Evolutionary conservation across 1,140 invertebrate species (phyloP).

Genomic region (Lepidurus apus): DNA sequence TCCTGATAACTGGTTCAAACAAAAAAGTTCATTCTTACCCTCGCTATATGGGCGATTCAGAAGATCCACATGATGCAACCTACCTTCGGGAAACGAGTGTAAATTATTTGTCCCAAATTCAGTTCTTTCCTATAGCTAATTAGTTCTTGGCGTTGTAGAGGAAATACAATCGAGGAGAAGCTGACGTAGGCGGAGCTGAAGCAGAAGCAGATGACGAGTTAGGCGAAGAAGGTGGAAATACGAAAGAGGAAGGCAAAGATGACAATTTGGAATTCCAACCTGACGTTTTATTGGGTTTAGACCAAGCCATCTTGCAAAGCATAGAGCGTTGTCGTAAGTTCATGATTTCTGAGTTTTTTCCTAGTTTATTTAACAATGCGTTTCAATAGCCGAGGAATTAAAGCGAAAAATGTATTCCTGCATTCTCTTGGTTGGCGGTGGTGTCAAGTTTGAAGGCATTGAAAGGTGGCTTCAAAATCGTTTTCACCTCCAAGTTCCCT

Average conservation of each 20-base stretch:
- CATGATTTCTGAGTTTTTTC: not conserved
- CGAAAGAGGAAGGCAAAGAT: conserved; percentile 45
- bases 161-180: conserved; percentile 27
- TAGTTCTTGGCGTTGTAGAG: conserved; percentile 11
- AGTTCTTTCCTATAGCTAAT: conserved; percentile 22
- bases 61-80: conserved; percentile 89
- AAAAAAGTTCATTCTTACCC: conserved; percentile 61
- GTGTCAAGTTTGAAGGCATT: conserved; percentile 79
- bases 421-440: conserved; percentile 84
- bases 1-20: conserved; percentile 73
- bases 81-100: conserved; percentile 82
- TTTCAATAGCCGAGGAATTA: conserved; percentile 65
- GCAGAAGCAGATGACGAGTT: conserved; percentile 35
- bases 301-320: conserved; percentile 83
- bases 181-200: conserved; percentile 32
- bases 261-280: conserved; percentile 53
- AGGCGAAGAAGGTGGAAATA: conserved; percentile 27
- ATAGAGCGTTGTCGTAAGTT: conserved; percentile 77
- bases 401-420: conserved; percentile 92
- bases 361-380: conserved; percentile 23
- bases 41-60: conserved; percentile 70
- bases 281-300: conserved; percentile 64
- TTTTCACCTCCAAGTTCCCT: conserved; percentile 75
- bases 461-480: conserved; percentile 82
- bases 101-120: conserved; percentile 42